Evolutionary conservation across 2,888 invertebrate genomes (phyloP).

Genomic region (Orthosia gothica): DNA sequence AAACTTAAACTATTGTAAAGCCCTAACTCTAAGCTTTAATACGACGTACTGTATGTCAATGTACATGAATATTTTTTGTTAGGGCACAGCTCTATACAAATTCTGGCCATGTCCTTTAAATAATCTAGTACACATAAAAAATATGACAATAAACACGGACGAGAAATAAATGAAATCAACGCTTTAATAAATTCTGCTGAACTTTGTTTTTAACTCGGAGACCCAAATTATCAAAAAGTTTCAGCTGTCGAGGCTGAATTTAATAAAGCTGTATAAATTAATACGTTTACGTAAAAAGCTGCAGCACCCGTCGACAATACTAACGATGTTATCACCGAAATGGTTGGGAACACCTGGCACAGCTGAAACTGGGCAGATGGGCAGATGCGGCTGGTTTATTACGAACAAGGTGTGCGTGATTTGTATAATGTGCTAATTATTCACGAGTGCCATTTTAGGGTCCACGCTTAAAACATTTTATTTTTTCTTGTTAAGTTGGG

Average conservation of each 20-base stretch:
- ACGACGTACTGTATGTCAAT: no score
- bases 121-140: no score
- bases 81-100: no score
- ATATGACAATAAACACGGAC: background rate
- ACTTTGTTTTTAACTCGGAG: conserved; percentile 6
- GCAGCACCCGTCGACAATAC: conserved; percentile 36
- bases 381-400: conserved; percentile 45
- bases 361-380: conserved; percentile 54
- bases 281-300: conserved; percentile 36
- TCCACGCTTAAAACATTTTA: background rate
- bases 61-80: no score
- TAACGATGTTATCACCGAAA: conserved; percentile 53
- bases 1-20: no score
- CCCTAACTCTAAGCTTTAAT: no score
- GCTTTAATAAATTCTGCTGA: background rate
- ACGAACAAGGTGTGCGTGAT: conserved; percentile 21
- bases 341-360: conserved; percentile 37
- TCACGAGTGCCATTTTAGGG: background rate
- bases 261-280: conserved; percentile 53
- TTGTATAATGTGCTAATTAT: conserved; percentile 33
- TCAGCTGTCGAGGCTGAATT: conserved; percentile 35
- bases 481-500: background rate
- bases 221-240: conserved; percentile 17
- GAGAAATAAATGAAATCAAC: background rate
- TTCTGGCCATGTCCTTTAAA: no score